Conservation (phyloP, 1,140 invertebrate species). For the Heliconius hermathena region DNA sequence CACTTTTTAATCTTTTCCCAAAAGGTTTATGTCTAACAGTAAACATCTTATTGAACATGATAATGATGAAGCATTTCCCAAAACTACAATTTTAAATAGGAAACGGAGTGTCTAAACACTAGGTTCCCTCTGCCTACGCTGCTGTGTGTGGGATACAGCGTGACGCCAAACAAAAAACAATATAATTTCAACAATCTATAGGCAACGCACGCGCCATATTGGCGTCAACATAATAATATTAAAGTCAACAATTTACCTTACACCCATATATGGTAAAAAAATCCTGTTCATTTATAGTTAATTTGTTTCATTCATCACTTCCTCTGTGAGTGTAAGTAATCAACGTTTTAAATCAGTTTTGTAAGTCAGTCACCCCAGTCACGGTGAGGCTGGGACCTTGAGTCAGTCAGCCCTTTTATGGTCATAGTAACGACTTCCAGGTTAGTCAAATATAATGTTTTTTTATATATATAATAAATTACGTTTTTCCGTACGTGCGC, state of each 20-base stretch:
- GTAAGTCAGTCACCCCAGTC: slow-evolving; percentile 63
- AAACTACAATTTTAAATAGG: too few species aligned
- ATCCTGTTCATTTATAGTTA: slow-evolving; percentile 22
- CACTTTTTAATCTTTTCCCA: too few species aligned
- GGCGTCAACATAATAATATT: neutral
- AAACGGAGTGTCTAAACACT: neutral
- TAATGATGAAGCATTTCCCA: too few species aligned
- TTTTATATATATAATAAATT: neutral
- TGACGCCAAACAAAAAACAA: neutral
- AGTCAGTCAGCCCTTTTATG: slow-evolving; percentile 53
- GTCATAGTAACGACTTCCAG: slow-evolving; percentile 47
- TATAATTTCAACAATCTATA: neutral
- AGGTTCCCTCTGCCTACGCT: neutral
- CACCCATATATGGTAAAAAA: neutral
- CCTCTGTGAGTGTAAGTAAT: slow-evolving; percentile 50
- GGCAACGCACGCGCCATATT: neutral
- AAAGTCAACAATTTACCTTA: slow-evolving; percentile 6
- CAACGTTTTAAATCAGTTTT: slow-evolving; percentile 57
- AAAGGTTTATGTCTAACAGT: too few species aligned
- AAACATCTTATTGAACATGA: too few species aligned
- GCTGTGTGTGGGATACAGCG: too few species aligned
- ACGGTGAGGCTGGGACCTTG: slow-evolving; percentile 34
- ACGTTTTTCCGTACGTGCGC: neutral
- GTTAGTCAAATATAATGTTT: slow-evolving; percentile 33
- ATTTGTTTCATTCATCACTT: slow-evolving; percentile 46